Evolutionary conservation across 2,113 vertebrate genomes (phyloP).

Genomic region (Sapajus apella): DNA sequence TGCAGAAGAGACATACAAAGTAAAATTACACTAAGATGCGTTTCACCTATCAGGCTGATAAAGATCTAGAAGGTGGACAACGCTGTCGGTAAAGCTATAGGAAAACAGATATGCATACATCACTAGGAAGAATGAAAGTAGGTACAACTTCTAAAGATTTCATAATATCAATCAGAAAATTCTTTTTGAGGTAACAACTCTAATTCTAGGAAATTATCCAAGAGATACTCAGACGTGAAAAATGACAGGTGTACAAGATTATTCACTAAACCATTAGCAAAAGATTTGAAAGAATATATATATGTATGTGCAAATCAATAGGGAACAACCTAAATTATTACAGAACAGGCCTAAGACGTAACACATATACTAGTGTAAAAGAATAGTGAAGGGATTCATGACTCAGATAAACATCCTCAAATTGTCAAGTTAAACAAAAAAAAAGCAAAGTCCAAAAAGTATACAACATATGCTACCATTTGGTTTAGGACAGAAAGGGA

Average conservation of each 20-base stretch:
- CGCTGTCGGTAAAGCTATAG: neutral
- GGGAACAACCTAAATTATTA: neutral
- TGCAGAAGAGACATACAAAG: neutral
- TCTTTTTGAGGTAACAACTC: neutral
- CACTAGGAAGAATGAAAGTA: neutral
- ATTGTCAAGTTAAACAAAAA: neutral
- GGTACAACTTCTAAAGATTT: neutral
- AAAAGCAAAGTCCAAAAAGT: neutral
- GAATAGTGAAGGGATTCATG: neutral
- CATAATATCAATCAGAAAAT: neutral
- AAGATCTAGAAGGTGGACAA: neutral
- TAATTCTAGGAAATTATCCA: neutral
- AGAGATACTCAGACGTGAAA: neutral
- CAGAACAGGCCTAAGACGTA: neutral
- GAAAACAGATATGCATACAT: neutral
- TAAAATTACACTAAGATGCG: neutral
- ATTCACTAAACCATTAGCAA: neutral
- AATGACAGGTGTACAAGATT: neutral
- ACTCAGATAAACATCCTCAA: neutral
- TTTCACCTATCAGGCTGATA: neutral
- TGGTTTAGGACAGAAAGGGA: neutral
- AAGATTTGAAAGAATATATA: neutral
- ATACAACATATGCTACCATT: too few relatives aligned
- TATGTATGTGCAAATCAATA: neutral
- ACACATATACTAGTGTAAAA: neutral